Evolutionary conservation across 2,113 vertebrate species (phyloP).

Genomic region (Symphodus melops): DNA sequence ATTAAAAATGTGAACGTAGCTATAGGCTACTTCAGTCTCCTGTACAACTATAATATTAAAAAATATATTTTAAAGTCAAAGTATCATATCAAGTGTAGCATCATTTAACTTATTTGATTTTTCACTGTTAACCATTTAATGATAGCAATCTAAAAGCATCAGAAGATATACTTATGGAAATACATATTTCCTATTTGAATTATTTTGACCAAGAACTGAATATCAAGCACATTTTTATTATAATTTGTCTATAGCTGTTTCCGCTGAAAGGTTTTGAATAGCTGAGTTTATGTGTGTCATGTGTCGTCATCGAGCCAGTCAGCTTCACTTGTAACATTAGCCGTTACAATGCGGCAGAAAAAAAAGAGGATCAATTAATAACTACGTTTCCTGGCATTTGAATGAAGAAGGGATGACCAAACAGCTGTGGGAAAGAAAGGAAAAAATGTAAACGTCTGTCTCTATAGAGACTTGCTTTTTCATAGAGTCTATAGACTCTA

Average conservation of each 20-base stretch:
- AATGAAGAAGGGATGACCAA: not conserved
- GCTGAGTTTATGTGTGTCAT: not conserved
- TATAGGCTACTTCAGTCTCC: not conserved
- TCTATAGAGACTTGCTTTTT: too few species aligned
- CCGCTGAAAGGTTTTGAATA: not conserved
- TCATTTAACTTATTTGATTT: too few species aligned
- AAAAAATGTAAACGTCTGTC: not conserved
- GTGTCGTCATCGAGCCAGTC: not conserved
- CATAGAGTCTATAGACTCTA: too few species aligned
- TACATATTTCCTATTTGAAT: too few species aligned
- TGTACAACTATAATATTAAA: not conserved
- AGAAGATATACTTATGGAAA: too few species aligned
- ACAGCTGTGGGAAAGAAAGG: constrained; percentile 5
- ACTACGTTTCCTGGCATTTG: not conserved
- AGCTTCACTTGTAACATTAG: not conserved
- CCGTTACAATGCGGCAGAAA: not conserved
- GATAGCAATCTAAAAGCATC: too few species aligned
- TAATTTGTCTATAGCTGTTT: not conserved
- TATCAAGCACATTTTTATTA: not conserved
- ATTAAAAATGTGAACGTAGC: not conserved
- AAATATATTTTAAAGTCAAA: too few species aligned
- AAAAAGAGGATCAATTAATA: too few species aligned
- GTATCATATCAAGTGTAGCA: too few species aligned
- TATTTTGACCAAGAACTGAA: too few species aligned
- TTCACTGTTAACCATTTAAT: too few species aligned